Conservation (phyloP, 2,113 vertebrate species). For the Dolichallabes microphthalmus region DNA sequence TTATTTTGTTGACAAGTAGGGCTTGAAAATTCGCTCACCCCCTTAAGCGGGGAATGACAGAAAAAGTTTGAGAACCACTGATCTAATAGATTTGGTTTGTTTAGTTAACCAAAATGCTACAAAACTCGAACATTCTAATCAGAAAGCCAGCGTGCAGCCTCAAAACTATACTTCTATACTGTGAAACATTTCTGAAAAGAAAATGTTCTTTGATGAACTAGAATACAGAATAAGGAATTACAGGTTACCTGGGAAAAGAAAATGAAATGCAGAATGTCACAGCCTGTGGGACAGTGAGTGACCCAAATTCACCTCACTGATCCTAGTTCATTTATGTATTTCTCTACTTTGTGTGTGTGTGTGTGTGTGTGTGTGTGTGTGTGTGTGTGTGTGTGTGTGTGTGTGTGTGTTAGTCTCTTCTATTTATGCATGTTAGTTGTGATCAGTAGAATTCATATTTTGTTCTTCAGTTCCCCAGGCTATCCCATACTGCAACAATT, state of each 20-base stretch:
- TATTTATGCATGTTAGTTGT: slow-evolving; percentile 4
- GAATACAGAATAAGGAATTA: background rate
- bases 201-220: background rate
- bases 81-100: background rate
- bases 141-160: too few relatives aligned
- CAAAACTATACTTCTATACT: background rate
- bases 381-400: background rate
- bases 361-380: background rate
- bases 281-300: background rate
- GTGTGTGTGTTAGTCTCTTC: background rate
- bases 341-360: background rate
- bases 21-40: too few relatives aligned
- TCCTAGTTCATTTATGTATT: background rate
- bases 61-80: too few relatives aligned
- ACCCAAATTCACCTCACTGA: slow-evolving; percentile 1
- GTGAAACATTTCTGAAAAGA: background rate
- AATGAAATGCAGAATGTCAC: background rate
- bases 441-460: background rate
- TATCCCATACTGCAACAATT: background rate
- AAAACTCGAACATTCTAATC: too few relatives aligned
- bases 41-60: too few relatives aligned
- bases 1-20: too few relatives aligned
- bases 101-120: too few relatives aligned
- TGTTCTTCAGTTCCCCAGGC: background rate
- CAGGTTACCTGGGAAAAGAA: background rate